Conservation (phyloP, 2,113 vertebrate species). For the Microcebus ravelobensis region DNA sequence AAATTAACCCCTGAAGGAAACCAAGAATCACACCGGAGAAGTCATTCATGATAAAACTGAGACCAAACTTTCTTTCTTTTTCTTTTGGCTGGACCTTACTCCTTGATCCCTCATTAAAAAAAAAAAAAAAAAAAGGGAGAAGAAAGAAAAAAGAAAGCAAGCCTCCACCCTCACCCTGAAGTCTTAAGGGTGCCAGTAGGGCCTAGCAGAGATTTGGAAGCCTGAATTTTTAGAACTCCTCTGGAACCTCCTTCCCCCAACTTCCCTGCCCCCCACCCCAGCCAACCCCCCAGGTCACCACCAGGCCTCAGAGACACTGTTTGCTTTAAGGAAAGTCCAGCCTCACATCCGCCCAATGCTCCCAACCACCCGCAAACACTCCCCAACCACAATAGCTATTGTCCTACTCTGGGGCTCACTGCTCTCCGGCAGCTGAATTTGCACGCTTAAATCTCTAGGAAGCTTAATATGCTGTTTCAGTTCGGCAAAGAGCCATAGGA, state of each 20-base stretch:
- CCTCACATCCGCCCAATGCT: neutral
- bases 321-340: constrained; percentile 52
- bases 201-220: constrained; percentile 58
- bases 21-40: neutral
- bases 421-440: neutral
- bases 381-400: constrained; percentile 63
- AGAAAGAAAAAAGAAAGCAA: neutral
- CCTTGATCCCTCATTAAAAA: neutral
- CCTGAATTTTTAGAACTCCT: constrained; percentile 42
- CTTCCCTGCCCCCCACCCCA: neutral
- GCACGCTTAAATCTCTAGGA: constrained; percentile 47
- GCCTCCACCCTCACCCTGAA: neutral
- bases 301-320: neutral
- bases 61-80: constrained; percentile 26
- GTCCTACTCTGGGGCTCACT: constrained; percentile 40
- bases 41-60: neutral
- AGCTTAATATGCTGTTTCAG: constrained; percentile 30
- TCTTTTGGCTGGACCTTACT: neutral
- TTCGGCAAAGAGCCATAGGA: constrained; percentile 6
- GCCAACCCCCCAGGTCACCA: neutral
- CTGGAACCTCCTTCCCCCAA: neutral
- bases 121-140: neutral
- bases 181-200: neutral
- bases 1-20: constrained; percentile 65
- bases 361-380: constrained; percentile 18